These are phyloP conservation scores for Drosophila mettleri DNA, from an alignment of 2,888 invertebrate species.

Conservation along the genomic window DNA sequence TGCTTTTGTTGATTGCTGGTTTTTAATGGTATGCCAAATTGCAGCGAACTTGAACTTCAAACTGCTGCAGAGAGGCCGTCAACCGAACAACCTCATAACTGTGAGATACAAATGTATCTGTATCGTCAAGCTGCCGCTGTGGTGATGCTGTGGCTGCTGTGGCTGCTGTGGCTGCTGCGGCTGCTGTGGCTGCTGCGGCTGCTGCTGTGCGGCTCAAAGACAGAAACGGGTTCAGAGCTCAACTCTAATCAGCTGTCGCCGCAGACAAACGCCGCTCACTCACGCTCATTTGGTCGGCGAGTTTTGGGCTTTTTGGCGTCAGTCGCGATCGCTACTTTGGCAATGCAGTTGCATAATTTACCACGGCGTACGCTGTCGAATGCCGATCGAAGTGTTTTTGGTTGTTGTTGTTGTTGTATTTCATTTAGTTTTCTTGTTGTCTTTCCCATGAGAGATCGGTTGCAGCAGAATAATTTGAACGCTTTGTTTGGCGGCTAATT, in stretches of 20 bases:
- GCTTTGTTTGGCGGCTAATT: constrained; percentile 62
- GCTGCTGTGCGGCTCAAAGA: constrained; percentile 18
- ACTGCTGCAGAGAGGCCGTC: constrained; percentile 57
- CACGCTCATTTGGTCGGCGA: constrained; percentile 37
- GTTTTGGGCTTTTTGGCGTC: constrained; percentile 17
- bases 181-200: neutral
- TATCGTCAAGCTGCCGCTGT: constrained; percentile 9
- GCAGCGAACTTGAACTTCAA: constrained; percentile 81
- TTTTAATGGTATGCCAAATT: constrained; percentile 63
- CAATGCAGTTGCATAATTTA: constrained; percentile 65
- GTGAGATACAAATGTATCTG: constrained; percentile 43
- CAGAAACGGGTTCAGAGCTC: constrained; percentile 71
- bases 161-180: constrained; percentile 1
- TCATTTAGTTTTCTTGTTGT: constrained; percentile 25
- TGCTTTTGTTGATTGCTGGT: too few relatives aligned
- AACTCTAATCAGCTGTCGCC: constrained; percentile 56
- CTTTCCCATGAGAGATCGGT: constrained; percentile 52
- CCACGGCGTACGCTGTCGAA: constrained; percentile 20
- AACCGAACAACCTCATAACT: constrained; percentile 43
- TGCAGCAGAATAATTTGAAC: constrained; percentile 74
- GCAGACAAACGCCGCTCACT: constrained; percentile 64
- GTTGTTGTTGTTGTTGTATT: neutral
- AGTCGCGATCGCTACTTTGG: constrained; percentile 47
- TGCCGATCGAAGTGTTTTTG: constrained; percentile 13
- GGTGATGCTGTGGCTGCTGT: neutral